Conservation (phyloP, 2,888 invertebrate genomes). For the Drosophila paranaensis region DNA sequence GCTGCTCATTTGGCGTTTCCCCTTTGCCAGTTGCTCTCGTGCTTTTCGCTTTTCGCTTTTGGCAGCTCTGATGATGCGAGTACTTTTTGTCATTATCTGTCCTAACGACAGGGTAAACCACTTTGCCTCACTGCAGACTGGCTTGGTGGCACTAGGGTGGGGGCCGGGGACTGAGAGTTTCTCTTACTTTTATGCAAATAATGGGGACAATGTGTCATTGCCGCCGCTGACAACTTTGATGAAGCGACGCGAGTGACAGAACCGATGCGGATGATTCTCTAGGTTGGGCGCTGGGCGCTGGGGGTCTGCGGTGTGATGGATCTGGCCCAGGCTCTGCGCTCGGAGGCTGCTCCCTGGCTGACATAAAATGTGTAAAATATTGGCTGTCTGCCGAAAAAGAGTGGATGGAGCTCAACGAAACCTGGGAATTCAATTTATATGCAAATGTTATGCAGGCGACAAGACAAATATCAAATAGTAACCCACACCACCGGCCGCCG, state of each 20-base stretch:
- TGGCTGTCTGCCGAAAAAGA: slow-evolving; percentile 54
- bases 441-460: slow-evolving; percentile 75
- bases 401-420: slow-evolving; percentile 28
- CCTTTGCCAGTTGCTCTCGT: slow-evolving; percentile 4
- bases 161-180: neutral
- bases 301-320: slow-evolving; percentile 41
- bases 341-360: slow-evolving; percentile 21
- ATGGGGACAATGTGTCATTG: slow-evolving; percentile 77
- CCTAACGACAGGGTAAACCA: slow-evolving; percentile 68
- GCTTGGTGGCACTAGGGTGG: neutral
- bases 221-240: slow-evolving; percentile 72
- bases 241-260: slow-evolving; percentile 64
- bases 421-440: slow-evolving; percentile 78
- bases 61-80: slow-evolving; percentile 13
- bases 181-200: slow-evolving; percentile 77
- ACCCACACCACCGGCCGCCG: neutral
- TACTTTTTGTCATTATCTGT: slow-evolving; percentile 27
- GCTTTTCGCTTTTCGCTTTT: slow-evolving; percentile 2
- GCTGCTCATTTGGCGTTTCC: neutral
- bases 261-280: slow-evolving; percentile 37
- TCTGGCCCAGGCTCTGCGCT: slow-evolving; percentile 22
- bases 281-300: slow-evolving; percentile 7
- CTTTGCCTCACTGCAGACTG: slow-evolving; percentile 47
- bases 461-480: slow-evolving; percentile 64
- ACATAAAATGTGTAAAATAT: slow-evolving; percentile 78